Percentiles rank a stretch among this genome's conserved stretches.
These are phyloP conservation scores for Himalopsyche kuldschensis DNA, from an alignment of 2,888 invertebrate genomes.

Conservation along the genomic window DNA sequence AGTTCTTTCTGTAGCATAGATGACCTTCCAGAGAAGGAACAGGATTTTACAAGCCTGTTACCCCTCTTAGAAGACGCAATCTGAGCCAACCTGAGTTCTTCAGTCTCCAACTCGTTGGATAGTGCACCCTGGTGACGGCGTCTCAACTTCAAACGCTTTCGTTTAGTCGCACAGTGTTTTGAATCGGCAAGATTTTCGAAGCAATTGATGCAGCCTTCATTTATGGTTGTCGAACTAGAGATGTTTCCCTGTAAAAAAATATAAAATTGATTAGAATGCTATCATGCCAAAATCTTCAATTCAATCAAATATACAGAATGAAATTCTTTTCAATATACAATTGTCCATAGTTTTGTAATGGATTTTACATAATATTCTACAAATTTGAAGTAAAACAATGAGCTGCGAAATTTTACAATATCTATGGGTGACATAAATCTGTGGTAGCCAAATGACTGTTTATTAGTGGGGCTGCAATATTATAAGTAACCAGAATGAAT, in stretches of 20 bases:
- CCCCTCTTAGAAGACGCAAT: conserved; percentile 37
- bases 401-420: too few species aligned
- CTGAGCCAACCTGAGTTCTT: conserved; percentile 45
- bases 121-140: conserved; percentile 45
- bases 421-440: too few species aligned
- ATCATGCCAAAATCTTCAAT: neutral
- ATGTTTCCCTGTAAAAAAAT: conserved; percentile 51
- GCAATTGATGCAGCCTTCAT: conserved; percentile 58
- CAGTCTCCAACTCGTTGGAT: conserved; percentile 41
- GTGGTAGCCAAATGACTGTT: too few species aligned
- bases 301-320: neutral
- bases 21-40: conserved; percentile 70
- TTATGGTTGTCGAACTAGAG: conserved; percentile 59
- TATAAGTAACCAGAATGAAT: too few species aligned
- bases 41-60: conserved; percentile 69
- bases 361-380: too few species aligned
- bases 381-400: too few species aligned
- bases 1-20: conserved; percentile 59
- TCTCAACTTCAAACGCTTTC: conserved; percentile 52
- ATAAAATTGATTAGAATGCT: conserved; percentile 2
- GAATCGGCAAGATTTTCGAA: conserved; percentile 53
- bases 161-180: conserved; percentile 54
- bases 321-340: neutral
- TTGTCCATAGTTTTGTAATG: neutral
- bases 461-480: too few species aligned